Conservation (phyloP, 2,888 invertebrate species). For the Lasioglossum morio region DNA sequence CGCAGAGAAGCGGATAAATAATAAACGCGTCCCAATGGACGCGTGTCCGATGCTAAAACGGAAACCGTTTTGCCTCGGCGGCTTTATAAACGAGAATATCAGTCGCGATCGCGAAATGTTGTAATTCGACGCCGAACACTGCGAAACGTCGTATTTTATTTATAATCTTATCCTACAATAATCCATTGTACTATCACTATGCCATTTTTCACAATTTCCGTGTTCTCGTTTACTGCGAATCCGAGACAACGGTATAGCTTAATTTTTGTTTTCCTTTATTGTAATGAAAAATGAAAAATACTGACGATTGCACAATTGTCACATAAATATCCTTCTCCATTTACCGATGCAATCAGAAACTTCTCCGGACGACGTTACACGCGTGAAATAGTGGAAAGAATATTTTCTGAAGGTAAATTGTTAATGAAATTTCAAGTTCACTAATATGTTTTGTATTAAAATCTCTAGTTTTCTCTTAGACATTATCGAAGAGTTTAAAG, state of each 20-base stretch:
- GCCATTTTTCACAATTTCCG: not conserved
- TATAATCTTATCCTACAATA: not conserved
- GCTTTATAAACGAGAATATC: not conserved
- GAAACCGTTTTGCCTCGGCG: not conserved
- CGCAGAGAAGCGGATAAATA: not conserved
- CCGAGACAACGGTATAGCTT: not conserved
- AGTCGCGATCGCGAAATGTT: too few species aligned
- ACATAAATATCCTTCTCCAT: not conserved
- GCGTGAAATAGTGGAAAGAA: not conserved
- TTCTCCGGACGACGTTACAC: not conserved
- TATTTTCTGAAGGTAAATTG: not conserved
- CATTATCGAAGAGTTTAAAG: not conserved
- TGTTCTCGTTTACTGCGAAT: not conserved
- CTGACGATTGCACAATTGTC: not conserved
- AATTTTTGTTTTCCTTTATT: not conserved
- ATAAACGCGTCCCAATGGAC: not conserved
- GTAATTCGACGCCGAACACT: not conserved
- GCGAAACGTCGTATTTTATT: not conserved
- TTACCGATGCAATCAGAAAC: not conserved
- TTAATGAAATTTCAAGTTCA: not conserved
- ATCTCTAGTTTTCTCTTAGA: not conserved
- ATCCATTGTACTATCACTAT: not conserved
- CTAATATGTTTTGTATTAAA: not conserved
- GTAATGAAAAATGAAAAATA: not conserved
- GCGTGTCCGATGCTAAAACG: not conserved